Evolutionary conservation across 2,797 vertebrate species (phyloP), one percentile per base, ranked within the genome.

Genomic region (Macropodus opercularis): DNA sequence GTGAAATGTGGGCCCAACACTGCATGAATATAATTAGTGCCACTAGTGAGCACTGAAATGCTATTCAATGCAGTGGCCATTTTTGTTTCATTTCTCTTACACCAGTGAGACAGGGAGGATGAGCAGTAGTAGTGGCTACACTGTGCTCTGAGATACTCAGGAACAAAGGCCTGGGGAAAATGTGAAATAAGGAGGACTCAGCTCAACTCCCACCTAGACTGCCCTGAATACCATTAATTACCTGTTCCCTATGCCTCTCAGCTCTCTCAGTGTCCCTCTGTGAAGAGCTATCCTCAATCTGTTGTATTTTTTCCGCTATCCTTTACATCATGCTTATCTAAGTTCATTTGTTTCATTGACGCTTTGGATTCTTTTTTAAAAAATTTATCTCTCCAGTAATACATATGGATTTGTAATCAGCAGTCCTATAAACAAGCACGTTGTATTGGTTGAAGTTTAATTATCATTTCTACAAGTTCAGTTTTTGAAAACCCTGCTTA

Each of bases 161-260:
- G 60, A 79, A 72, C 66, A 68, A 66, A 70, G 58, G 77, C 77
- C 75, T 73, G 63, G 79, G 79, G 80, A 85, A 77, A 75, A 65
- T 69, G 71, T 69, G 72, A 70, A 77, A 75, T 79, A 72, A 67
- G 68, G 62, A 57, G 47, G 50, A 55, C 64, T 52, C 2, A 38
- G 79, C 76, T 85, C 84, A 86, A 80, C 79, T 80, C 69, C 73
- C 75, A 80, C 80, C 75, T 52, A 69, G 70, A 72, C 77, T 63
- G 74, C 56, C 75, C 80, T 72, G 64, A 72, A 77, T 73, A 68
- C 41, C 75, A 84, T 84, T 87, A 85, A 86, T 89, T 85, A 86
- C 73, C 65, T 69, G 59, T 64, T 75, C 59, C 22, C 53, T 48
- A 46, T 31, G 66, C 55, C 56, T 52, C 69, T 72, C 53, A 23